These are phyloP conservation scores for Thaumatotibia leucotreta DNA, from an alignment of 1,140 invertebrate genomes.

Conservation along the genomic window DNA sequence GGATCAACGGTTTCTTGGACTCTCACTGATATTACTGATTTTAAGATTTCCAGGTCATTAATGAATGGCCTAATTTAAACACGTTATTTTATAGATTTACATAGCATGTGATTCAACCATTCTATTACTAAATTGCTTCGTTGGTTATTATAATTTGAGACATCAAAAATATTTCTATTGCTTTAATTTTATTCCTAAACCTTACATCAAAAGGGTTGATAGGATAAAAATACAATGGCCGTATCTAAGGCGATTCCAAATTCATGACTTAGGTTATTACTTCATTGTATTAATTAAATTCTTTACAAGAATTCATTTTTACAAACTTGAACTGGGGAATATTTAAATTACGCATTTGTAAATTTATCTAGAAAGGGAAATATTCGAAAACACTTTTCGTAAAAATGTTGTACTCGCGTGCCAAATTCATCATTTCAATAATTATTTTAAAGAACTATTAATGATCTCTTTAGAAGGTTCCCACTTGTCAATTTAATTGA, in stretches of 20 bases:
- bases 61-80: neutral
- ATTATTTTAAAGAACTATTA: neutral
- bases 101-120: neutral
- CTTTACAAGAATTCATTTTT: constrained; percentile 6
- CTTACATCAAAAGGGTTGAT: neutral
- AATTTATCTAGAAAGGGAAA: constrained; percentile 12
- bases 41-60: neutral
- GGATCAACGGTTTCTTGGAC: too few relatives aligned
- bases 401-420: constrained; percentile 8
- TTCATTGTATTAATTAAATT: neutral
- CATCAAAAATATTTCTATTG: constrained; percentile 9
- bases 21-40: neutral
- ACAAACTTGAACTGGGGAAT: constrained; percentile 9
- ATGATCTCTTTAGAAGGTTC: neutral
- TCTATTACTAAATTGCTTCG: neutral
- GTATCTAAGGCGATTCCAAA: constrained; percentile 1
- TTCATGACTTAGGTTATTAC: constrained; percentile 1
- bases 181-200: neutral
- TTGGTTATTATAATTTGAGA: constrained; percentile 2
- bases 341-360: constrained; percentile 7
- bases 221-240: neutral
- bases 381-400: neutral
- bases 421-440: neutral
- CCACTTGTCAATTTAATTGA: neutral
- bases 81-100: neutral